Evolutionary conservation across 2,797 vertebrate species (phyloP).

Genomic region (Paratrypauchen microcephalus): DNA sequence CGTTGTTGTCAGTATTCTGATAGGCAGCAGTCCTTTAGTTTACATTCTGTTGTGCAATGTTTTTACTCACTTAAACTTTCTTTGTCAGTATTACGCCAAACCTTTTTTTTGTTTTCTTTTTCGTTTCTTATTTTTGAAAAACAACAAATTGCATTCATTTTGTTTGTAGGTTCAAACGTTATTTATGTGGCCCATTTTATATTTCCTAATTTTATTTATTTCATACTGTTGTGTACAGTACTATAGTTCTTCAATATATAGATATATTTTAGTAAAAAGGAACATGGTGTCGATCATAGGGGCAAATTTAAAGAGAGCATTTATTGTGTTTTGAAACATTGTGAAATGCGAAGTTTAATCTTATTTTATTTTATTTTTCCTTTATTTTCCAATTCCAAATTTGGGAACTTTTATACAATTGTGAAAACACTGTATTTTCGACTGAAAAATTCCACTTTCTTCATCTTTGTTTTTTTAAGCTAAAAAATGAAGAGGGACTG

Average conservation of each 20-base stretch:
- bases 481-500: conserved; percentile 98
- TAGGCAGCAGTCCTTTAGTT: conserved; percentile 99
- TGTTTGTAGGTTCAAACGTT: conserved; percentile 95
- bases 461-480: conserved; percentile 95
- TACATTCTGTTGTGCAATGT: conserved; percentile 99
- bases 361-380: conserved; percentile 90
- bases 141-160: conserved; percentile 94
- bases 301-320: conserved; percentile 99
- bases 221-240: conserved; percentile 99
- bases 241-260: conserved; percentile 99
- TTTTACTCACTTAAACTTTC: conserved; percentile 81
- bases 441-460: conserved; percentile 99
- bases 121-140: conserved; percentile 82
- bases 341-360: conserved; percentile 99
- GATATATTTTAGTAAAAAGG: conserved; percentile 99
- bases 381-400: conserved; percentile 99
- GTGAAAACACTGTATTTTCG: conserved; percentile 99
- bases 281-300: conserved; percentile 99
- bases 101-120: conserved; percentile 78
- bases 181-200: conserved; percentile 99
- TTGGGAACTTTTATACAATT: conserved; percentile 99
- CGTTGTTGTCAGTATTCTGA: conserved; percentile 98
- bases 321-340: conserved; percentile 99
- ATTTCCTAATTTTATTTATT: conserved; percentile 99
- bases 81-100: conserved; percentile 99